Conservation (phyloP, 2,888 invertebrate genomes). For the Lepidonotus clava region DNA sequence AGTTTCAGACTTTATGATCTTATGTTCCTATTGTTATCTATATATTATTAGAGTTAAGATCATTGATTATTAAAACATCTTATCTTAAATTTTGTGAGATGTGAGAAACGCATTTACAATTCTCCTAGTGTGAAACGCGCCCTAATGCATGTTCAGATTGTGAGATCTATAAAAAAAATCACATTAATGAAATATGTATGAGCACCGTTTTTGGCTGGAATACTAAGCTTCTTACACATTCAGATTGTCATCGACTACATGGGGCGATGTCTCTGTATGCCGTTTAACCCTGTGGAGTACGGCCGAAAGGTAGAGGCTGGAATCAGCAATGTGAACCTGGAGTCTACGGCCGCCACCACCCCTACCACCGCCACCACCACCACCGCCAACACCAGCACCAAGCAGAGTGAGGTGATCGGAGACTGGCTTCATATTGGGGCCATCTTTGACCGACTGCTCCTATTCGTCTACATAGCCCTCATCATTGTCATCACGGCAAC, state of each 20-base stretch:
- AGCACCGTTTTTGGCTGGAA: background rate
- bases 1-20: too few species aligned
- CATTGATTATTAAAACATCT: too few species aligned
- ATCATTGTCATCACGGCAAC: background rate
- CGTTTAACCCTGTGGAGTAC: background rate
- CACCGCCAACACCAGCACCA: background rate
- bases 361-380: background rate
- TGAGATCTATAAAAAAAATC: too few species aligned
- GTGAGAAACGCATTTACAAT: too few species aligned
- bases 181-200: too few species aligned
- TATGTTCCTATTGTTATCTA: too few species aligned
- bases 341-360: background rate
- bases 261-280: background rate
- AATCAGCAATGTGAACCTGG: background rate
- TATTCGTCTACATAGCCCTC: background rate
- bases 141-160: too few species aligned
- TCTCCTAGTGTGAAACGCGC: too few species aligned
- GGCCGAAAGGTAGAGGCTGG: background rate
- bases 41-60: too few species aligned
- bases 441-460: background rate
- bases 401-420: background rate
- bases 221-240: background rate
- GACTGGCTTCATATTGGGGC: background rate
- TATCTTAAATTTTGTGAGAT: too few species aligned
- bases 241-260: constrained; percentile 1